Evolutionary conservation across 2,113 vertebrate genomes (phyloP), one percentile per base, ranked within the genome.

Genomic region (Gambusia holbrooki): DNA sequence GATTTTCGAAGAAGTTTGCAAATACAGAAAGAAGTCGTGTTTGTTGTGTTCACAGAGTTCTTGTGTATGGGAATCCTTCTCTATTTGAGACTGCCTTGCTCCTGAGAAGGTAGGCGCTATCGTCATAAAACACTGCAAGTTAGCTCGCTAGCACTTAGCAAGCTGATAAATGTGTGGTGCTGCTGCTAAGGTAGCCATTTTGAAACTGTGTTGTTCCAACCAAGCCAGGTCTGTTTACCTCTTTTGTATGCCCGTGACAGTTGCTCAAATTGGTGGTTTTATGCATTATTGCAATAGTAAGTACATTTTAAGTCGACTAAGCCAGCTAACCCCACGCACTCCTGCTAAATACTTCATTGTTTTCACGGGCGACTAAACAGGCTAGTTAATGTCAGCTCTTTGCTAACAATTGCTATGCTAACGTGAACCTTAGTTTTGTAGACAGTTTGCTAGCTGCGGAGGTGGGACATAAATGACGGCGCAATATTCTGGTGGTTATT

Each of bases 161-260:
- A 60, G 83, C 84, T 89, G 89, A 90, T 92, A 84, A 90, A 91
- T 92, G 91, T 92, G 92, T 93, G 91, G 86, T 88, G 88, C 92
- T 87, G 91, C 91, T 89, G 90, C 88, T 92, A 84, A 91, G 90
- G 94, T 90, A 92, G 94, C 94, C 94, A 95, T 95, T 94, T 95
- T 95, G 92, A 93, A 94, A 93, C 90, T 84, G 90, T 94, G 92
- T 94, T 94, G 90, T 93, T 93, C 71, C 81, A 92, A 78, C 88
- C 86, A 86, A 90, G 81, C 85, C 88, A 90, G 90, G 70, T 92
- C 87, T 93, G 90, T 93, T 92, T 92, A 93, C 91, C 80, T 92
- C 82, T 74, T 73, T 78, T 88, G 63, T 85, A 71, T 76, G 67
- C 73, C 58, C 40, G 33, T 82, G 87, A 88, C 92, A 81, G 74